phyloP scores from a whole-genome alignment of 2,113 vertebrate genomes.

The Grammatotria lemairii region DNA sequence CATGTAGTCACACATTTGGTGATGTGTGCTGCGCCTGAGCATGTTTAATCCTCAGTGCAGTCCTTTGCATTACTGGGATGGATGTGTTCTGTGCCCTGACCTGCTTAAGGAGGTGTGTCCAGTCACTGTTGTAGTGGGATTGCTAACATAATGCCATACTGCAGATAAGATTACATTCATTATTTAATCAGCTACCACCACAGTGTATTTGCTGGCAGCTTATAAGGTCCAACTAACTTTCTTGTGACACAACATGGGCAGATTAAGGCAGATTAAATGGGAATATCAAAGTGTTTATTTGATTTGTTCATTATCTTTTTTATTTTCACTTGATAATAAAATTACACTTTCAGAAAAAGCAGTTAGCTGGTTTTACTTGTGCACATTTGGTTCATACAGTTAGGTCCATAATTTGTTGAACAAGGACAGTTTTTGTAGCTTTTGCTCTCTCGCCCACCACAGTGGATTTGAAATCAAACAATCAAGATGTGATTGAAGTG shows the following conservation, averaged over 20 bases:
- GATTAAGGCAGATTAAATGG: neutral
- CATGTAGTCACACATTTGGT: neutral
- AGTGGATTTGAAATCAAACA: neutral
- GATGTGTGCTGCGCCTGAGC: neutral
- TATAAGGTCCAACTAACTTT: neutral
- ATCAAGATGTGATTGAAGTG: neutral
- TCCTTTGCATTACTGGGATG: neutral
- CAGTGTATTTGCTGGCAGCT: neutral
- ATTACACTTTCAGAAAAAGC: neutral
- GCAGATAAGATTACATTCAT: neutral
- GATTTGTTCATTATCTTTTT: neutral
- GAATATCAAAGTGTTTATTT: neutral
- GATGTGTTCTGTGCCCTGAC: neutral
- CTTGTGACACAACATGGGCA: neutral
- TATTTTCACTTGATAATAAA: neutral
- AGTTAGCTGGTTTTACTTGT: neutral
- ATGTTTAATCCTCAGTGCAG: neutral
- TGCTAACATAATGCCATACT: neutral
- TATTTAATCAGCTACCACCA: neutral
- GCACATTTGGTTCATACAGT: neutral
- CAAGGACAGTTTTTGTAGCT: neutral
- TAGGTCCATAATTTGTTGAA: neutral
- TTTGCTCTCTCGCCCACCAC: neutral
- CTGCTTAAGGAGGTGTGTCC: neutral
- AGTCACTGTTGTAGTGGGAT: neutral